Percentiles rank a stretch among this genome's conserved stretches.
These are phyloP conservation scores for Lasioglossum morio DNA, from an alignment of 2,888 invertebrate genomes.

Conservation along the genomic window DNA sequence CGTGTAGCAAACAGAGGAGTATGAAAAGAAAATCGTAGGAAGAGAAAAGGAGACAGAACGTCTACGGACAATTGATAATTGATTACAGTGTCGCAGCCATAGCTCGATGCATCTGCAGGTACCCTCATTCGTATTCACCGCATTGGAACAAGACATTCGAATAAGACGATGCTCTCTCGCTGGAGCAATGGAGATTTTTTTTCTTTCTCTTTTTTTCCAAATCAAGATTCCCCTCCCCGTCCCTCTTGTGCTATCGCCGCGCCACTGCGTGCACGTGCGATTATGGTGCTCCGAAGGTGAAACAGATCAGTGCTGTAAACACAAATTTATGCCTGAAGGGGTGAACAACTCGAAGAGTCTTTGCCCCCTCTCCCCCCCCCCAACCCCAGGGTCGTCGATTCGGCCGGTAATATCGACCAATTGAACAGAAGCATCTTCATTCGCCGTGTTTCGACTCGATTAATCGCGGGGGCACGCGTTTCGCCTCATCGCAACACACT, in stretches of 20 bases:
- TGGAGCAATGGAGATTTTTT: neutral
- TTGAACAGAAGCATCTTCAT: constrained; percentile 41
- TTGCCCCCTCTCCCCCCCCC: no score
- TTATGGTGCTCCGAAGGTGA: constrained; percentile 60
- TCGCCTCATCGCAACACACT: constrained; percentile 34
- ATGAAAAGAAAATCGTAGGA: constrained; percentile 54
- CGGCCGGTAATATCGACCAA: constrained; percentile 69
- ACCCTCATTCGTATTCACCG: constrained; percentile 74
- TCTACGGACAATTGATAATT: constrained; percentile 72
- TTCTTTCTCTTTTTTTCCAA: neutral
- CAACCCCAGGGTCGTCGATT: constrained; percentile 57
- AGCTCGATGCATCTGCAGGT: constrained; percentile 82
- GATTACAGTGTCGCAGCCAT: constrained; percentile 82
- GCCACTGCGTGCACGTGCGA: constrained; percentile 81
- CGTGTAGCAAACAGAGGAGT: constrained; percentile 52
- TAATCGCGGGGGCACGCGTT: neutral
- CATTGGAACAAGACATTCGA: constrained; percentile 19
- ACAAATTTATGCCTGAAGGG: constrained; percentile 54
- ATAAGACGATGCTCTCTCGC: constrained; percentile 23
- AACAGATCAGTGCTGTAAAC: constrained; percentile 52
- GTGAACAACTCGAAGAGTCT: no score
- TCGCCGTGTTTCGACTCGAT: neutral
- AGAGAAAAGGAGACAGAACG: constrained; percentile 57
- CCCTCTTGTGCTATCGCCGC: constrained; percentile 80
- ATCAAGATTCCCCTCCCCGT: constrained; percentile 29